phyloP scores from a whole-genome alignment of 2,888 invertebrate species.

The Hoplodrina blanda region DNA sequence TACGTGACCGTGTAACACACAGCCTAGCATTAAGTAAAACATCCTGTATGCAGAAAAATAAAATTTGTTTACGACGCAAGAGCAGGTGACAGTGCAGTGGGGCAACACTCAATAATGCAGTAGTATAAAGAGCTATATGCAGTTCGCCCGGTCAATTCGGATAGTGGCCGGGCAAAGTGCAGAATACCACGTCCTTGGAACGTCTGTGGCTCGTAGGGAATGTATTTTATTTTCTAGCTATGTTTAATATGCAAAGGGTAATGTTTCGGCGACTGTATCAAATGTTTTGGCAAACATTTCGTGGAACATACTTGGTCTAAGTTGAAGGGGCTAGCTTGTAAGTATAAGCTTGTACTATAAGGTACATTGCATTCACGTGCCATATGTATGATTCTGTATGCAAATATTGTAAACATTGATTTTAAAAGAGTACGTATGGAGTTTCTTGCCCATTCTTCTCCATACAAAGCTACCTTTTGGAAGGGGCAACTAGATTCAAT shows the following conservation, averaged over 20 bases:
- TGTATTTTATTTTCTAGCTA: slow-evolving; percentile 38
- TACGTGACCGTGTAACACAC: slow-evolving; percentile 58
- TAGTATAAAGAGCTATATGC: slow-evolving; percentile 26
- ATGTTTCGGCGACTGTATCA: slow-evolving; percentile 3
- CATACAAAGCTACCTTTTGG: too few species aligned
- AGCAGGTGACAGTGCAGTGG: slow-evolving; percentile 50
- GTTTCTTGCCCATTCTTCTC: too few species aligned
- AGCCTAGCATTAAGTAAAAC: slow-evolving; percentile 52
- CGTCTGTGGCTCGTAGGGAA: slow-evolving; percentile 10
- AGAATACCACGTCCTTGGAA: slow-evolving; percentile 21
- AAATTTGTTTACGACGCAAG: slow-evolving; percentile 57
- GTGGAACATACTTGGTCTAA: neutral
- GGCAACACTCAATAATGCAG: slow-evolving; percentile 62
- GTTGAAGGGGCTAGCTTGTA: neutral
- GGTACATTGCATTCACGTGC: too few species aligned
- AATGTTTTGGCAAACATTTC: slow-evolving; percentile 14
- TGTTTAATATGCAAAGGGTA: slow-evolving; percentile 33
- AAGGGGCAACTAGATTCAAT: too few species aligned
- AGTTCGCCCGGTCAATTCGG: slow-evolving; percentile 35
- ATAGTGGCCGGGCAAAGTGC: slow-evolving; percentile 25
- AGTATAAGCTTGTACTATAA: too few species aligned
- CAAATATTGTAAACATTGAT: too few species aligned
- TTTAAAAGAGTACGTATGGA: too few species aligned
- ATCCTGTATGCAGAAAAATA: slow-evolving; percentile 53
- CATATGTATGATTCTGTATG: too few species aligned